Evolutionary conservation across 2,113 vertebrate genomes (phyloP).

Genomic region (Ammospiza nelsoni): DNA sequence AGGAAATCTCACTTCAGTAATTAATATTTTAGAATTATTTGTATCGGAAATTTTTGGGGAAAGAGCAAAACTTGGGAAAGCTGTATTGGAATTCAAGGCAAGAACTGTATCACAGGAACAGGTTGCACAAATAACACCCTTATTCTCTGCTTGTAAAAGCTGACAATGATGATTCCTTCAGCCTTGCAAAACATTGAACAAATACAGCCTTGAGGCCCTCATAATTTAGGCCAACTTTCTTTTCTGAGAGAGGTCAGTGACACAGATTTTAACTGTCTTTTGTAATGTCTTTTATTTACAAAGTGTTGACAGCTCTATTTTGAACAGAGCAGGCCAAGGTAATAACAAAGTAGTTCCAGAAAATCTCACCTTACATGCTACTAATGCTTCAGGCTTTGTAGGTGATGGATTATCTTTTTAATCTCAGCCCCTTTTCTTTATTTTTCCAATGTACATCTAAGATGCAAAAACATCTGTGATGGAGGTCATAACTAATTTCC

Average conservation of each 20-base stretch:
- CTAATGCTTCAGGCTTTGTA: background rate
- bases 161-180: background rate
- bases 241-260: background rate
- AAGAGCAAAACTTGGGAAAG: background rate
- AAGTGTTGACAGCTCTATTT: background rate
- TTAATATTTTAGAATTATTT: background rate
- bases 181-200: background rate
- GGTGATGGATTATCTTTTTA: background rate
- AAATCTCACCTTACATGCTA: background rate
- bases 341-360: background rate
- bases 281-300: background rate
- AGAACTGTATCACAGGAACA: background rate
- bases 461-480: background rate
- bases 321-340: background rate
- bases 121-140: background rate
- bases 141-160: background rate
- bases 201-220: background rate
- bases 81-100: background rate
- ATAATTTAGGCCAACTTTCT: background rate
- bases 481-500: background rate
- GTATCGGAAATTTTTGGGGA: background rate
- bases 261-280: constrained; percentile 1
- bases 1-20: background rate
- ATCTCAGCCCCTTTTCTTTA: background rate
- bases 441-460: background rate